Evolutionary conservation across 2,888 invertebrate genomes (phyloP).

Genomic region (Dynastes maya): DNA sequence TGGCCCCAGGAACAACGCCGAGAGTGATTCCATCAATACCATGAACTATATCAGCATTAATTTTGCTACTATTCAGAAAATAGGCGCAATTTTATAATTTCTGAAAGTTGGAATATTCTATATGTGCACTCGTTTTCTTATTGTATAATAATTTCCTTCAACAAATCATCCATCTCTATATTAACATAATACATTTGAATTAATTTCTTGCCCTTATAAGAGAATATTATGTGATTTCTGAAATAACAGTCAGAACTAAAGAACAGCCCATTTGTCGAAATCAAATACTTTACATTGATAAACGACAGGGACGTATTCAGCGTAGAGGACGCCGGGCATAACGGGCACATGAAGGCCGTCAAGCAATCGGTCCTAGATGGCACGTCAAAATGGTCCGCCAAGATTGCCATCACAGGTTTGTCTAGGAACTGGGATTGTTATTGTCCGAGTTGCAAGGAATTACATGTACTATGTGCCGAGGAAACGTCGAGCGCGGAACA

Average conservation of each 20-base stretch:
- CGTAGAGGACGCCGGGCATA: conserved; percentile 94
- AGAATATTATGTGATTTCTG: conserved; percentile 2
- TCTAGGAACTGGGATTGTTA: conserved; percentile 63
- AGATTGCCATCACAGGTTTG: conserved; percentile 99
- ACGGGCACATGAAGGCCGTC: conserved; percentile 97
- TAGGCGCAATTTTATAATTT: too few relatives aligned
- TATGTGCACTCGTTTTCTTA: too few relatives aligned
- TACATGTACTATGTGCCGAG: conserved; percentile 37
- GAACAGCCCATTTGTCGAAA: background rate
- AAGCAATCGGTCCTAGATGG: conserved; percentile 99
- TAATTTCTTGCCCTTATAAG: background rate
- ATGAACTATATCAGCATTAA: too few relatives aligned
- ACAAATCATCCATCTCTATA: too few relatives aligned
- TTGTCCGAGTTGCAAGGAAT: conserved; percentile 48
- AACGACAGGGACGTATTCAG: conserved; percentile 91
- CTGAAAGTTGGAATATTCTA: too few relatives aligned
- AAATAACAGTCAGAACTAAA: conserved; percentile 18
- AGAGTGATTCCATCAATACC: too few relatives aligned
- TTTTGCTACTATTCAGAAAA: too few relatives aligned
- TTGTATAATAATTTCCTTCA: too few relatives aligned
- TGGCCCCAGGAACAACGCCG: too few relatives aligned
- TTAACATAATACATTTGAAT: background rate
- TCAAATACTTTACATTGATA: conserved; percentile 45
- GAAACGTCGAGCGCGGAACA: background rate
- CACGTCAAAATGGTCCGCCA: conserved; percentile 99